These are phyloP conservation scores for Kryphioiulus occultus DNA, from an alignment of 2,888 invertebrate species.

Conservation along the genomic window DNA sequence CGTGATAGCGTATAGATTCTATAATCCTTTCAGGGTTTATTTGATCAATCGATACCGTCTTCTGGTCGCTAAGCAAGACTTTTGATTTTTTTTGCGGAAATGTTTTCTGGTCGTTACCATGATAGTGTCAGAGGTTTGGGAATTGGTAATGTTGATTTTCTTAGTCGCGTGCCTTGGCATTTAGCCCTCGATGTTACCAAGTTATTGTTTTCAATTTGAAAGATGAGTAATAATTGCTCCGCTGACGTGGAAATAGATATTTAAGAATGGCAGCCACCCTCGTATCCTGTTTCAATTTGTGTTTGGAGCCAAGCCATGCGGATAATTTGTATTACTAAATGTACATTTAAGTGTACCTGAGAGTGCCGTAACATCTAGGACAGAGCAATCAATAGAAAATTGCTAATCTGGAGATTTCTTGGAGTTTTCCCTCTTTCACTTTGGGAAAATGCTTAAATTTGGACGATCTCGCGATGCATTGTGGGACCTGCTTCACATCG, in stretches of 20 bases:
- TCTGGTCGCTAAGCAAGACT: not conserved
- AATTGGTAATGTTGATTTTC: slow-evolving; percentile 18
- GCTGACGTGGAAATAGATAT: not conserved
- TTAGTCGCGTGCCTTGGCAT: not conserved
- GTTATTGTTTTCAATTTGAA: slow-evolving; percentile 15
- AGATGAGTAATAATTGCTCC: slow-evolving; percentile 35
- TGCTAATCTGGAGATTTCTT: not conserved
- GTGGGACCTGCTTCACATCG: not conserved
- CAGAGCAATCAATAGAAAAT: not conserved
- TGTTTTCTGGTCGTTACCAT: not conserved
- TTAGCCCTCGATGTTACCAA: not conserved
- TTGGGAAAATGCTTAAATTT: not conserved
- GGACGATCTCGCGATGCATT: not conserved
- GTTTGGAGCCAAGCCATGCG: slow-evolving; percentile 25
- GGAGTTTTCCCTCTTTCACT: not conserved
- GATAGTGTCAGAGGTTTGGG: slow-evolving; percentile 7
- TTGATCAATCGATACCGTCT: not conserved
- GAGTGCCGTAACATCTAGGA: not conserved
- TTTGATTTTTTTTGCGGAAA: not conserved
- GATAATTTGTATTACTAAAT: slow-evolving; percentile 24
- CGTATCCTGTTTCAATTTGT: slow-evolving; percentile 21
- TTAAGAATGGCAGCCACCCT: not conserved
- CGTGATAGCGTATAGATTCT: no score
- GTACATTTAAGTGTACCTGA: not conserved
- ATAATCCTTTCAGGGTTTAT: not conserved